phyloP scores from a whole-genome alignment of 2,888 invertebrate genomes.

The Fabriciana adippe region DNA sequence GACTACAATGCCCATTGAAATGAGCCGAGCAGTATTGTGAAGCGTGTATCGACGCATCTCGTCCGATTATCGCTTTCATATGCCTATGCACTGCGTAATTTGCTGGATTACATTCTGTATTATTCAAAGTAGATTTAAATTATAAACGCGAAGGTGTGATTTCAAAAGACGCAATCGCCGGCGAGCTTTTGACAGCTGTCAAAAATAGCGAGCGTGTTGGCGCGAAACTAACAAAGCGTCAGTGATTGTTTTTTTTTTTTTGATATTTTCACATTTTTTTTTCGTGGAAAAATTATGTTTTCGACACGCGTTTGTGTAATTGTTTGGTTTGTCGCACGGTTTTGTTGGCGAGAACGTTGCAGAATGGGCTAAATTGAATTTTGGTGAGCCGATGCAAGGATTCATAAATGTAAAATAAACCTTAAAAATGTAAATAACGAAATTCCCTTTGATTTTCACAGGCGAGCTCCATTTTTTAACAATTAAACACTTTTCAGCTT shows the following conservation, averaged over 20 bases:
- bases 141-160: conserved; percentile 53
- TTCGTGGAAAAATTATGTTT: conserved; percentile 76
- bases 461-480: background rate
- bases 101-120: conserved; percentile 71
- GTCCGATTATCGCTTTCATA: conserved; percentile 68
- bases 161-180: conserved; percentile 42
- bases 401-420: conserved; percentile 46
- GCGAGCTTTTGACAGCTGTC: conserved; percentile 71
- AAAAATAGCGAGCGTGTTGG: conserved; percentile 54
- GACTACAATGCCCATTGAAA: conserved; percentile 76
- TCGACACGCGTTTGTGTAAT: conserved; percentile 77
- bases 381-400: conserved; percentile 63
- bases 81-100: conserved; percentile 66
- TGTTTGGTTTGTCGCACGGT: conserved; percentile 77
- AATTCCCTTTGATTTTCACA: too few relatives aligned
- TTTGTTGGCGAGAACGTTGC: conserved; percentile 52
- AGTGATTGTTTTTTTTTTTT: conserved; percentile 53
- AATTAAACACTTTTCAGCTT: background rate
- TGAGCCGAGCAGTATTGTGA: conserved; percentile 59
- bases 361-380: conserved; percentile 75
- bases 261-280: conserved; percentile 61
- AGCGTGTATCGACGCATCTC: conserved; percentile 72
- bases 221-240: conserved; percentile 75
- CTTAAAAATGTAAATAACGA: too few relatives aligned
- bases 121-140: conserved; percentile 58